Base-by-base conservation (phyloP, 2,888 invertebrate genomes). In the Anodontia alba region DNA sequence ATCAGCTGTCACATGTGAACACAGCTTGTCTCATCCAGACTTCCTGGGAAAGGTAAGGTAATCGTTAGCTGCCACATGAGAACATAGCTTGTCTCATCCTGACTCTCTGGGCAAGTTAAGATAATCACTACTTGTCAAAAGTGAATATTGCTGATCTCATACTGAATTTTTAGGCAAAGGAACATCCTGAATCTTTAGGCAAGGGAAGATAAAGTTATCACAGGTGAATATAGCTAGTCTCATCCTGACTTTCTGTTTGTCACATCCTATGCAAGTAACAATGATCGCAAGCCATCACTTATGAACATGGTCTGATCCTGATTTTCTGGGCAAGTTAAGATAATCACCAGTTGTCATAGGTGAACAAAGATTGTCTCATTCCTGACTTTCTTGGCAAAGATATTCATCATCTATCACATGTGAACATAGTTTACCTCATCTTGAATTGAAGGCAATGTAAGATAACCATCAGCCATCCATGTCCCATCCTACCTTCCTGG, bases 1-100 rank as follows among this genome's bases (percentile, higher is more conserved):
- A 17, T 81, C 90, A 20, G 88, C 90, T 23, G 90, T 94, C 0
- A 89, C 90, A 5, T 90, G 90, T 80, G 62, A 62, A 62, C 62
- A 62, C 33, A 62, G 62, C 33, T 17, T 62, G 23, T 62, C 62
- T 33, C 62, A 62, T 29, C 31, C 62, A 17, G 62, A 62, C 33
- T 62, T 62, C 31, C 33, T 62, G 1, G 62, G 31, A 7, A 62
- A 62, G 62, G 62, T 62, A 62, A 62, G 62, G 3, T 54, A 54
- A 62, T 5, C 86, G 17, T 81, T 90, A 20, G 88, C 90, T 23
- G 90, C 94, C 0, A 89, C 90, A 5, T 90, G 90, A 80, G 62
- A 62, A 62, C 62, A 62, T 29, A 62, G 62, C 33, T 17, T 62
- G 23, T 62, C 62, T 33, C 62, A 62, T 29, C 31, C 62, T 17